Percentiles rank a stretch among this genome's conserved stretches.
Conservation (phyloP, 2,113 vertebrate species). For the Echinops telfairi region DNA sequence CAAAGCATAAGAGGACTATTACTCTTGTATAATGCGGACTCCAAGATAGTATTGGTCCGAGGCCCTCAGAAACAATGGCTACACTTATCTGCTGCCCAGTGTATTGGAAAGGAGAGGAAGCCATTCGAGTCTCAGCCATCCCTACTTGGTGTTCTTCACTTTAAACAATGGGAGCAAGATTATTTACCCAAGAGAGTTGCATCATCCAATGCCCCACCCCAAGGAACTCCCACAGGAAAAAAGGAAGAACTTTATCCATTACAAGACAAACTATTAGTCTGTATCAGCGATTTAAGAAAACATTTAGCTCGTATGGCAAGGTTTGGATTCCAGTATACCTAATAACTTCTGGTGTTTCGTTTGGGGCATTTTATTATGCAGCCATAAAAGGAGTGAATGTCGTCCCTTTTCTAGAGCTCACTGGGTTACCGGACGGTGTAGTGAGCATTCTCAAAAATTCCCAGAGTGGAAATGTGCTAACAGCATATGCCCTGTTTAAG, state of each 20-base stretch:
- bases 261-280: conserved; percentile 95
- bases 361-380: conserved; percentile 97
- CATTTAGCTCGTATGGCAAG: conserved; percentile 98
- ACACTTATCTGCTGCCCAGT: conserved; percentile 77
- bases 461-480: conserved; percentile 94
- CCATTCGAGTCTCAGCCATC: conserved; percentile 43
- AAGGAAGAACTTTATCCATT: conserved; percentile 92
- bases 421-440: conserved; percentile 92
- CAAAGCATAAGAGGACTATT: conserved; percentile 79
- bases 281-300: conserved; percentile 95
- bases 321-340: conserved; percentile 98
- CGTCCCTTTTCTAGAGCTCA: conserved; percentile 92
- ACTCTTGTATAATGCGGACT: conserved; percentile 72
- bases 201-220: conserved; percentile 41
- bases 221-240: conserved; percentile 71
- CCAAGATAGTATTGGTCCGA: conserved; percentile 78
- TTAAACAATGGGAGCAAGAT: conserved; percentile 68
- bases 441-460: conserved; percentile 93
- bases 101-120: conserved; percentile 79
- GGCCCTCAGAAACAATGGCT: conserved; percentile 84
- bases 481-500: conserved; percentile 98
- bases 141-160: conserved; percentile 62
- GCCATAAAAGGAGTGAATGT: conserved; percentile 96
- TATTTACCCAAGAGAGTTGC: conserved; percentile 46
- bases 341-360: conserved; percentile 95